These are phyloP conservation scores for Nycticryphes semicollaris DNA, from an alignment of 2,113 vertebrate genomes.

Conservation along the genomic window DNA sequence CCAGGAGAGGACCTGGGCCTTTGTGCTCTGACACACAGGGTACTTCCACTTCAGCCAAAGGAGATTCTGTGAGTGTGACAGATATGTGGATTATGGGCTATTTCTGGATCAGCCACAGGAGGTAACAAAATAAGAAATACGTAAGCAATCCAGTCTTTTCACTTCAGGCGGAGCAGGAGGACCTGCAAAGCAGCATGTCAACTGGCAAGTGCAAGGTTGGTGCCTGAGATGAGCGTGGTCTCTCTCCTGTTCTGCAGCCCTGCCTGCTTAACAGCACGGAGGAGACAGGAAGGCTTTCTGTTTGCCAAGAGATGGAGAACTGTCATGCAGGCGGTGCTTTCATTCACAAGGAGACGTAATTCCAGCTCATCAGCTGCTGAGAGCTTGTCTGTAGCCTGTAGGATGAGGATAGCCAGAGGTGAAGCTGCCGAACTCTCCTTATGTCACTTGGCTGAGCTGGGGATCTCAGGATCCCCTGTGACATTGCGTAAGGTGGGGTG, in stretches of 20 bases:
- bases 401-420: neutral
- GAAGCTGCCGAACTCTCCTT: neutral
- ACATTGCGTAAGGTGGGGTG: neutral
- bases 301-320: neutral
- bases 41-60: slow-evolving; percentile 1
- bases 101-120: slow-evolving; percentile 47
- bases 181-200: neutral
- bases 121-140: slow-evolving; percentile 38
- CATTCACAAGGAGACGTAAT: neutral
- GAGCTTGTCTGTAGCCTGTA: neutral
- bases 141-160: neutral
- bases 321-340: accelerated
- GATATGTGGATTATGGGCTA: slow-evolving; percentile 45
- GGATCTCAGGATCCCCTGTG: neutral
- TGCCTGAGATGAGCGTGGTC: neutral
- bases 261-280: neutral
- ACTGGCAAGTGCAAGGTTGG: neutral
- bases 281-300: neutral
- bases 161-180: neutral
- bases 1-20: neutral
- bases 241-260: neutral
- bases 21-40: neutral
- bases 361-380: neutral
- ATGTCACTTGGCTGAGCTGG: neutral
- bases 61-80: slow-evolving; percentile 39